Evolutionary conservation across 2,797 vertebrate genomes (phyloP).

Genomic region (Sarcoramphus papa): DNA sequence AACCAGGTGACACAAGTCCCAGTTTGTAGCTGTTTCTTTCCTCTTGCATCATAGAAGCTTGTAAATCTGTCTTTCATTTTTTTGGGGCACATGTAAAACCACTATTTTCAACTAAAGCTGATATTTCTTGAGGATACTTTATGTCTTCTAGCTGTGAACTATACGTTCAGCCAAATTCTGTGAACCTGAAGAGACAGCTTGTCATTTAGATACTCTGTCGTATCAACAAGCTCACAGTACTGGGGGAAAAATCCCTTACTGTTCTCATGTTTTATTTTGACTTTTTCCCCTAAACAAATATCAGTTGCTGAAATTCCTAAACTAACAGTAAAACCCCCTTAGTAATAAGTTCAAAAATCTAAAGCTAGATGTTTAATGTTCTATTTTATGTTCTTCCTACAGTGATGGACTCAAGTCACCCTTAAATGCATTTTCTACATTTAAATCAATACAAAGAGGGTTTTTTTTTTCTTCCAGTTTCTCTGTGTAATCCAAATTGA

Average conservation of each 20-base stretch:
- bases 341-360: not conserved
- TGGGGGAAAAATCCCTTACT: not conserved
- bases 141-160: not conserved
- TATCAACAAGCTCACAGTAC: not conserved
- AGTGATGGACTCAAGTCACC: not conserved
- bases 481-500: not conserved
- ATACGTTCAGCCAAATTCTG: not conserved
- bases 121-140: slow-evolving; percentile 45
- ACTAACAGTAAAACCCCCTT: not conserved
- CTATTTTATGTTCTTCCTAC: not conserved
- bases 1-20: not conserved
- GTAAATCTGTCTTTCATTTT: not conserved
- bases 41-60: not conserved
- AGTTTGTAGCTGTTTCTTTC: not conserved
- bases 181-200: slow-evolving; percentile 43
- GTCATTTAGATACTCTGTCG: slow-evolving; percentile 43
- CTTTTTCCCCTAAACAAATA: not conserved
- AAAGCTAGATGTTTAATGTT: not conserved
- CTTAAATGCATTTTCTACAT: not conserved
- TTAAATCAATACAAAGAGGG: not conserved
- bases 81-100: not conserved
- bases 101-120: slow-evolving; percentile 26
- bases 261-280: not conserved
- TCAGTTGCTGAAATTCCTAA: not conserved
- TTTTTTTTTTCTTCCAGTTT: not conserved